Evolutionary conservation across 1,140 invertebrate genomes (phyloP), one percentile per base, ranked within the genome.

Genomic region (Macrosteles quadrilineatus): DNA sequence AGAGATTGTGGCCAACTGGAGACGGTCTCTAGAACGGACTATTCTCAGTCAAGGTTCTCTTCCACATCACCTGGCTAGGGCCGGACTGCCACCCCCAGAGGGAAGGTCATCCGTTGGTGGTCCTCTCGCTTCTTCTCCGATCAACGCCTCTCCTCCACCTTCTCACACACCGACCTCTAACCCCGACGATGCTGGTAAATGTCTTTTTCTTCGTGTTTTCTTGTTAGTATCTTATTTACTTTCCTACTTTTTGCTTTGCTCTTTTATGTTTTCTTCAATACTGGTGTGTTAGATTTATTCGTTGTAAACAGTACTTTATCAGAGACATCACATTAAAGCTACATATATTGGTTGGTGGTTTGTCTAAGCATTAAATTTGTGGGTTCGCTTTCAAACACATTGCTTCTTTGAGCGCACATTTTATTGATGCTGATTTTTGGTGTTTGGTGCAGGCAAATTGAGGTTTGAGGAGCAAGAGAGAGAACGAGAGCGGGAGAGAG

Each of bases 1-100:
- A 80, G 90, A 91, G 79, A 89, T 91, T 73, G 89, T 91, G 72
- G 88, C 89, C 73, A 89, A 90, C 78, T 92, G 90, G 89, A 85
- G 90, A 77, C 85, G 88, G 75, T 87, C 86, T 74, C 83, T 91
- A 76, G 88, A 90, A 80, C 82, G 86, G 66, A 85, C 85, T 73
- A 84, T 87, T 76, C 81, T 87, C 74, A 83, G 77, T 73, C 81
- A 83, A 71, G 79, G 81, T 73, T 79, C 78, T 77, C n/a, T 76
- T 76, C 36, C 77, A 75, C 69, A 59, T 21, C 62, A 59, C 68
- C 23, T 66, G 50, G 78, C 47, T 72, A 67, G 69, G 64, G 55
- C 68, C 68, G 67, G 64, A 70, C 67, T 53, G 66, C 71, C 45
- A 32, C 59, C 59, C 32, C 23, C 68, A 73, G 75, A 57, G 50